Conservation (phyloP, 2,797 vertebrate species). For the Liparis tanakae region DNA sequence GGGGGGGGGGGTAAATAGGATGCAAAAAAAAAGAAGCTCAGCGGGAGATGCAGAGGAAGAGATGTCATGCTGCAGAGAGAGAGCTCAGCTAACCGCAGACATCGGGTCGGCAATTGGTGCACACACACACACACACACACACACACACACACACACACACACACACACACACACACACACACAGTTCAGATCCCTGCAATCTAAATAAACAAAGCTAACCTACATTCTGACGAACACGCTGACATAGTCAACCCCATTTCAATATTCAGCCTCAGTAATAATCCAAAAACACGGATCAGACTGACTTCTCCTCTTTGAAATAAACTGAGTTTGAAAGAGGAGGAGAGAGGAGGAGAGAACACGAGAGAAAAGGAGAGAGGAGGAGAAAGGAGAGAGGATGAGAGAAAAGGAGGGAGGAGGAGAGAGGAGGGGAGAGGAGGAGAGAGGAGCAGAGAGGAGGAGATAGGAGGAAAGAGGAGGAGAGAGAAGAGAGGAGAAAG, state of each 20-base stretch:
- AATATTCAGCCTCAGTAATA: constrained; percentile 6
- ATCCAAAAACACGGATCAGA: constrained; percentile 3
- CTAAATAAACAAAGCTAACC: constrained; percentile 44
- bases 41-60: too few relatives aligned
- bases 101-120: constrained; percentile 71
- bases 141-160: not conserved
- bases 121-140: constrained; percentile 23
- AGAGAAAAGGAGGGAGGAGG: too few relatives aligned
- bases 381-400: too few relatives aligned
- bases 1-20: constrained; percentile 17
- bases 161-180: constrained; percentile 23
- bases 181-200: constrained; percentile 52
- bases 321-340: too few relatives aligned
- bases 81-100: constrained; percentile 75
- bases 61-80: not conserved
- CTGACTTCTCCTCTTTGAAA: too few relatives aligned
- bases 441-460: too few relatives aligned
- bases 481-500: too few relatives aligned
- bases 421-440: too few relatives aligned
- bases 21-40: constrained; percentile 12
- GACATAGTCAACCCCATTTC: constrained; percentile 8
- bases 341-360: too few relatives aligned
- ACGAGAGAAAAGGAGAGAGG: too few relatives aligned
- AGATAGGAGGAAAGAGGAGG: too few relatives aligned
- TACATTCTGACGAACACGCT: constrained; percentile 16